These are phyloP conservation scores for Drosophila glabriapex DNA, from an alignment of 2,888 invertebrate genomes.

Conservation along the genomic window DNA sequence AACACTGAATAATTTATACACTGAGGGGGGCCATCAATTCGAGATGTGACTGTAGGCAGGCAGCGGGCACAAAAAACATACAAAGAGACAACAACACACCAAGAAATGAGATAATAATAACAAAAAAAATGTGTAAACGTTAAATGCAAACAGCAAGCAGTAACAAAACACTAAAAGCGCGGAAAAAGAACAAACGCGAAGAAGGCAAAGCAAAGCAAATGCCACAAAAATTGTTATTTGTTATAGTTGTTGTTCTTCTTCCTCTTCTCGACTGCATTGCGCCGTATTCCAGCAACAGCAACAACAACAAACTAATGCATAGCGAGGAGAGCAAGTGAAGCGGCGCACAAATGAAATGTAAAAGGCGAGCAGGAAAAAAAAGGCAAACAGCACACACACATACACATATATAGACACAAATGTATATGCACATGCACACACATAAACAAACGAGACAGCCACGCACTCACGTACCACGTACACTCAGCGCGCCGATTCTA, in stretches of 20 bases:
- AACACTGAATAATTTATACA: conserved; percentile 33
- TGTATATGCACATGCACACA: conserved; percentile 42
- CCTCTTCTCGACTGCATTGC: conserved; percentile 40
- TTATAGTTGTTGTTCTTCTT: conserved; percentile 31
- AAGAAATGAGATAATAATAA: conserved; percentile 77
- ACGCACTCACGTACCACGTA: conserved; percentile 76
- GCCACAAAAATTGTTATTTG: conserved; percentile 40
- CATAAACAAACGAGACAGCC: conserved; percentile 53
- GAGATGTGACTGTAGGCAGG: conserved; percentile 48
- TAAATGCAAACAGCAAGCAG: conserved; percentile 53
- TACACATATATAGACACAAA: conserved; percentile 25
- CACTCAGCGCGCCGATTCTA: conserved; percentile 71
- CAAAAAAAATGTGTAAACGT: conserved; percentile 64
- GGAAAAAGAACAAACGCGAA: conserved; percentile 67
- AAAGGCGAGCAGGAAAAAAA: conserved; percentile 56
- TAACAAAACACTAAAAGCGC: conserved; percentile 57
- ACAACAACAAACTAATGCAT: conserved; percentile 40
- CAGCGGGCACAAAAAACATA: conserved; percentile 45
- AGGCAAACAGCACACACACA: conserved; percentile 40
- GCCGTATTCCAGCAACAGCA: conserved; percentile 59
- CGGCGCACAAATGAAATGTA: conserved; percentile 56
- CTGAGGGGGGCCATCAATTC: conserved; percentile 24
- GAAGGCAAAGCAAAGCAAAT: conserved; percentile 41
- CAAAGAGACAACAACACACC: conserved; percentile 39
- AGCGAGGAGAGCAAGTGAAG: conserved; percentile 61